These are phyloP conservation scores for Drosophila repleta DNA, from an alignment of 1,140 invertebrate genomes.

Conservation along the genomic window DNA sequence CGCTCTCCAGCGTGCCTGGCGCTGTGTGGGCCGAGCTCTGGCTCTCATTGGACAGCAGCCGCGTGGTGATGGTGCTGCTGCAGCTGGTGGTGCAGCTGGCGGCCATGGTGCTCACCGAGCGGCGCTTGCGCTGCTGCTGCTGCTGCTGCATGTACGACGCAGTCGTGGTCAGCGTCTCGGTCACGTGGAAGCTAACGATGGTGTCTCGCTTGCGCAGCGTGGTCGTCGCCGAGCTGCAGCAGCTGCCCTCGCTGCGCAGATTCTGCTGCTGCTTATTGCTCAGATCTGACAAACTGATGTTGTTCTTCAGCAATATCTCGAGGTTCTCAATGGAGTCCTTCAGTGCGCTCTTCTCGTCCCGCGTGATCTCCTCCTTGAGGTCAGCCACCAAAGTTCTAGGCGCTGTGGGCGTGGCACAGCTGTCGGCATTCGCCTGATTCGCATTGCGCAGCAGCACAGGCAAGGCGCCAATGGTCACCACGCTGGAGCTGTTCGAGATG, in stretches of 20 bases:
- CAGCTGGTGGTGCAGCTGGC: constrained; percentile 38
- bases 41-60: constrained; percentile 67
- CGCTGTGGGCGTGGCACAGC: constrained; percentile 57
- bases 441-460: constrained; percentile 54
- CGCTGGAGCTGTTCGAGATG: constrained; percentile 79
- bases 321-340: constrained; percentile 83
- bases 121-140: constrained; percentile 38
- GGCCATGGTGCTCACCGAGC: constrained; percentile 40
- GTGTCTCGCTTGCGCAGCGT: constrained; percentile 62
- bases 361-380: constrained; percentile 67
- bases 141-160: constrained; percentile 23
- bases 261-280: constrained; percentile 83
- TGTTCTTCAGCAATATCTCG: constrained; percentile 82
- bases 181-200: constrained; percentile 70
- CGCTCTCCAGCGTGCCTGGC: constrained; percentile 61
- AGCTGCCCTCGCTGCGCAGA: constrained; percentile 53
- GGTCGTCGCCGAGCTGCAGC: constrained; percentile 46
- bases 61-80: constrained; percentile 48
- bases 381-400: constrained; percentile 64
- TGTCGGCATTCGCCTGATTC: constrained; percentile 45
- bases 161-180: constrained; percentile 63
- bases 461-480: constrained; percentile 71
- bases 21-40: constrained; percentile 67
- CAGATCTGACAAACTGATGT: constrained; percentile 80
- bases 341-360: constrained; percentile 62